Evolutionary conservation across 2,888 invertebrate genomes (phyloP).

Genomic region (Bombylius discolor): DNA sequence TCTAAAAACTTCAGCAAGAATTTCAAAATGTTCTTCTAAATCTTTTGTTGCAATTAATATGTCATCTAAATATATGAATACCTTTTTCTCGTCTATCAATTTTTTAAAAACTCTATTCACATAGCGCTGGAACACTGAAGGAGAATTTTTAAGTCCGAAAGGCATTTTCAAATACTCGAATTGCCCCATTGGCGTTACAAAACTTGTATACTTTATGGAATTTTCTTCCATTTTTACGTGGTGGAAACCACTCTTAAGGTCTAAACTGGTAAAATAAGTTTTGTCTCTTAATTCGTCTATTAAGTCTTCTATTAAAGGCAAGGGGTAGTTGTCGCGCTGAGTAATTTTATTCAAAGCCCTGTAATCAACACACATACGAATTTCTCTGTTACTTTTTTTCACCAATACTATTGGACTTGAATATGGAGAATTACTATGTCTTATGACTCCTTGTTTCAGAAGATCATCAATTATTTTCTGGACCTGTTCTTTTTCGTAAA

Average conservation of each 20-base stretch:
- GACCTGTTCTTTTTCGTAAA: conserved; percentile 12
- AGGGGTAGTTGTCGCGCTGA: conserved; percentile 10
- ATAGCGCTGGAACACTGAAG: conserved; percentile 14
- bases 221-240: conserved; percentile 13
- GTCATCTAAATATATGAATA: conserved; percentile 18
- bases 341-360: conserved; percentile 12
- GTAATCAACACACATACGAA: conserved; percentile 13
- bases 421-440: conserved; percentile 11
- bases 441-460: conserved; percentile 5
- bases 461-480: conserved; percentile 7
- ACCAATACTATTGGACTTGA: conserved; percentile 12
- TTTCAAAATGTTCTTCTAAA: conserved; percentile 7
- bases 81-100: conserved; percentile 9
- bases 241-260: conserved; percentile 16
- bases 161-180: conserved; percentile 12
- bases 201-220: conserved; percentile 12
- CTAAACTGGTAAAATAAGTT: conserved; percentile 14
- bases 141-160: conserved; percentile 12
- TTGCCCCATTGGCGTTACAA: conserved; percentile 5
- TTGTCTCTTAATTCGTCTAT: conserved; percentile 12
- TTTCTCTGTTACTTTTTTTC: conserved; percentile 11
- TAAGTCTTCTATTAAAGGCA: conserved; percentile 9
- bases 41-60: conserved; percentile 7
- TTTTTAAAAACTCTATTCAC: conserved; percentile 10
- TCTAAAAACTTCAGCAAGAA: conserved; percentile 6